phyloP scores from a whole-genome alignment of 1,140 invertebrate genomes.

The Antheraea mylitta region DNA sequence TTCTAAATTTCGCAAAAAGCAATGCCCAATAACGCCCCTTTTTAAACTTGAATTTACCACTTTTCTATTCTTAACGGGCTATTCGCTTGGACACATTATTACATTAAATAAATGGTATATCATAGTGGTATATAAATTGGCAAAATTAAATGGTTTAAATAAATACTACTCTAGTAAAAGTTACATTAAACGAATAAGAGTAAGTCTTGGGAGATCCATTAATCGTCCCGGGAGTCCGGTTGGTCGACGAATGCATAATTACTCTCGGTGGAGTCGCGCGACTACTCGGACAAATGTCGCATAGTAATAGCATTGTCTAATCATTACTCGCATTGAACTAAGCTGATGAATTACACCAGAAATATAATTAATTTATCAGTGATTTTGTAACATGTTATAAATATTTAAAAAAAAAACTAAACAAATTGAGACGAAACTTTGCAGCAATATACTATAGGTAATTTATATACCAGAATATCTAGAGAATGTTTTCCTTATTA shows the following conservation, averaged over 20 bases:
- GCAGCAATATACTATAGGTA: no score
- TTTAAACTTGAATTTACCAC: no score
- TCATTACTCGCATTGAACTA: neutral
- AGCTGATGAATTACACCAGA: neutral
- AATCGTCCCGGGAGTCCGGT: neutral
- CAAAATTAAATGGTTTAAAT: neutral
- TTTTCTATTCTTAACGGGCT: no score
- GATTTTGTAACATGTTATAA: neutral
- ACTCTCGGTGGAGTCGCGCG: neutral
- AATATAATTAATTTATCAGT: neutral
- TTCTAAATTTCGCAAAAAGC: no score
- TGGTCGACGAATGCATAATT: conserved; percentile 2
- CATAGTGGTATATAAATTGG: no score
- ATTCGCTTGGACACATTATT: no score
- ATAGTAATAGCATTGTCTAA: neutral
- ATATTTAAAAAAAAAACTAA: no score
- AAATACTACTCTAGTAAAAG: neutral
- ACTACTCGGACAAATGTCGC: neutral
- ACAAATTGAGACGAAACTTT: no score
- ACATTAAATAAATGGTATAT: no score
- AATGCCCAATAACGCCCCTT: no score
- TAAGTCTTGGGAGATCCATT: neutral
- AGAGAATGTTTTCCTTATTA: no score
- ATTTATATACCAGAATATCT: no score
- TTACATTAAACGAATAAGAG: neutral